Conservation (phyloP, 2,888 invertebrate species). For the Allygus modestus region DNA sequence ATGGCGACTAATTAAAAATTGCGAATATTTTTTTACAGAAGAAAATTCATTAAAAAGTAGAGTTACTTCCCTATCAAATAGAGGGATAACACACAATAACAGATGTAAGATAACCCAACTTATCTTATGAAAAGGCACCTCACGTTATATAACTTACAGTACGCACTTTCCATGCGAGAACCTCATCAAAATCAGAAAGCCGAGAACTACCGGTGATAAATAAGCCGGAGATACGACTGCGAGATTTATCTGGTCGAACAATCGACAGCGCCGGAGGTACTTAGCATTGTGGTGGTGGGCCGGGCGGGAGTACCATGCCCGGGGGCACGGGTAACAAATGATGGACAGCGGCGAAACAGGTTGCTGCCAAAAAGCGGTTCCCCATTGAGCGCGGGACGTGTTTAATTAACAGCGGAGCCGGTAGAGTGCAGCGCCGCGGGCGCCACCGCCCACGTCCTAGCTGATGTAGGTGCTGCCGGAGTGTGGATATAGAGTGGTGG, state of each 20-base stretch:
- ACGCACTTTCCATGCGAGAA: too few species aligned
- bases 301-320: neutral
- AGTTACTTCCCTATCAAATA: too few species aligned
- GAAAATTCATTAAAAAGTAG: too few species aligned
- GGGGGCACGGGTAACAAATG: conserved; percentile 19
- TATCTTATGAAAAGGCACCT: too few species aligned
- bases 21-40: too few species aligned
- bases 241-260: conserved; percentile 32
- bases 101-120: too few species aligned
- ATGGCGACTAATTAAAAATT: too few species aligned
- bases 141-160: too few species aligned
- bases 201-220: conserved; percentile 46
- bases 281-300: neutral
- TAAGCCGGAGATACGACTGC: neutral
- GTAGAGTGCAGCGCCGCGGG: conserved; percentile 52
- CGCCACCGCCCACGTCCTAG: conserved; percentile 1
- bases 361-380: conserved; percentile 52
- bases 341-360: conserved; percentile 48
- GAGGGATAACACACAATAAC: too few species aligned
- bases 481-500: neutral
- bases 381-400: conserved; percentile 43
- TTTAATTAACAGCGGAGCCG: conserved; percentile 46
- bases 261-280: conserved; percentile 33
- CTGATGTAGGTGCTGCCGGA: neutral
- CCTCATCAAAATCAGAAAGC: conserved; percentile 2